Evolutionary conservation across 2,113 vertebrate species (phyloP).

Genomic region (Dicerorhinus sumatrensis): DNA sequence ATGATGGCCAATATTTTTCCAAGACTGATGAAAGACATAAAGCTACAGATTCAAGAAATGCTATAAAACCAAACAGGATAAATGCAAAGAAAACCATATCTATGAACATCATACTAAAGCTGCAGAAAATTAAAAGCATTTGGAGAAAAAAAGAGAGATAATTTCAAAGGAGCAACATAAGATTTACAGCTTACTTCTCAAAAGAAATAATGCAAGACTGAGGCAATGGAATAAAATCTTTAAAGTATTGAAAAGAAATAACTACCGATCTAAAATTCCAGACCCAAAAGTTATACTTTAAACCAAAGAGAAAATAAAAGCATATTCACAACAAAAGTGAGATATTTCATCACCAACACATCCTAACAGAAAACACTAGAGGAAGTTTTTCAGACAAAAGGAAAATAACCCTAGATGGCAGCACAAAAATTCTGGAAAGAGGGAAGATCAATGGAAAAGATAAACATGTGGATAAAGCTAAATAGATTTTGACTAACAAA

Average conservation of each 20-base stretch:
- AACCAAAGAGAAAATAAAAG: neutral
- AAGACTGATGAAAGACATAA: neutral
- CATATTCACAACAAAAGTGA: neutral
- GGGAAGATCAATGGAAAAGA: neutral
- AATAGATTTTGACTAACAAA: neutral
- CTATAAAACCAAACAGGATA: neutral
- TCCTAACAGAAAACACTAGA: neutral
- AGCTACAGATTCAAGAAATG: neutral
- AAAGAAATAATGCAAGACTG: neutral
- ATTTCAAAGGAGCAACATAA: neutral
- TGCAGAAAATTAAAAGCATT: neutral
- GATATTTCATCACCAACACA: neutral
- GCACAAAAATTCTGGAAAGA: neutral
- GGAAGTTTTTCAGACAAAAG: neutral
- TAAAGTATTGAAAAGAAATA: neutral
- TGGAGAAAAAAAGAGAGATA: neutral
- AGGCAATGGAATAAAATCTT: neutral
- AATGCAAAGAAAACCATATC: neutral
- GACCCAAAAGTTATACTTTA: neutral
- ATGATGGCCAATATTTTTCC: neutral
- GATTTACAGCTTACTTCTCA: neutral
- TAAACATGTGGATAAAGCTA: neutral
- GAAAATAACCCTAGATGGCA: neutral
- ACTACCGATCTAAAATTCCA: neutral
- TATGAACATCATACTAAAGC: neutral